These are phyloP conservation scores for Heliconius cydno DNA, from an alignment of 2,888 invertebrate genomes.

Conservation along the genomic window DNA sequence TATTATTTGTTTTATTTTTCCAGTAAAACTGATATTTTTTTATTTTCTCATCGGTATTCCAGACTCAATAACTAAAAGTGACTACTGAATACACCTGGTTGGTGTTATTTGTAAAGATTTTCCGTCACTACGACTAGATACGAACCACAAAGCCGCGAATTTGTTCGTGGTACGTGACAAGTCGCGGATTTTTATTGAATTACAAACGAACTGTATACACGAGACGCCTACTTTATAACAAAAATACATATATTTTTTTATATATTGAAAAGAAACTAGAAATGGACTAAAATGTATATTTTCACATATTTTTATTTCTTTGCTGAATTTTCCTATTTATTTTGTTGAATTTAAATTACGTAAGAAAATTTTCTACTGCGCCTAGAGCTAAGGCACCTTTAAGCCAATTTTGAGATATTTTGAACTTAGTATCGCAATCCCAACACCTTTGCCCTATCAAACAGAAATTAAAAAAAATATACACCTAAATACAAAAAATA, in stretches of 20 bases:
- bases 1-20: too few relatives aligned
- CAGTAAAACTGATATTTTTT: background rate
- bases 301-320: background rate
- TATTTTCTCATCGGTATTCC: constrained; percentile 5
- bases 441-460: too few relatives aligned
- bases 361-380: too few relatives aligned
- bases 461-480: too few relatives aligned
- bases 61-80: constrained; percentile 14
- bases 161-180: constrained; percentile 23
- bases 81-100: constrained; percentile 11
- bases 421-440: too few relatives aligned
- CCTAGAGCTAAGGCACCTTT: too few relatives aligned
- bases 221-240: background rate
- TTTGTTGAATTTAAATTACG: too few relatives aligned
- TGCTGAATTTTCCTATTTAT: background rate
- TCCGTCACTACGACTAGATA: background rate
- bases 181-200: constrained; percentile 23
- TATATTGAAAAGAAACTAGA: constrained; percentile 1
- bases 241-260: background rate
- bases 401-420: too few relatives aligned
- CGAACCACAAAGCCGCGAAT: constrained; percentile 19
- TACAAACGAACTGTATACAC: constrained; percentile 21
- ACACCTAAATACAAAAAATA: too few relatives aligned
- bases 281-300: background rate
- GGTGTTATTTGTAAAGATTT: constrained; percentile 17